phyloP scores from a whole-genome alignment of 2,888 invertebrate species.

The Athripsodes cinereus region DNA sequence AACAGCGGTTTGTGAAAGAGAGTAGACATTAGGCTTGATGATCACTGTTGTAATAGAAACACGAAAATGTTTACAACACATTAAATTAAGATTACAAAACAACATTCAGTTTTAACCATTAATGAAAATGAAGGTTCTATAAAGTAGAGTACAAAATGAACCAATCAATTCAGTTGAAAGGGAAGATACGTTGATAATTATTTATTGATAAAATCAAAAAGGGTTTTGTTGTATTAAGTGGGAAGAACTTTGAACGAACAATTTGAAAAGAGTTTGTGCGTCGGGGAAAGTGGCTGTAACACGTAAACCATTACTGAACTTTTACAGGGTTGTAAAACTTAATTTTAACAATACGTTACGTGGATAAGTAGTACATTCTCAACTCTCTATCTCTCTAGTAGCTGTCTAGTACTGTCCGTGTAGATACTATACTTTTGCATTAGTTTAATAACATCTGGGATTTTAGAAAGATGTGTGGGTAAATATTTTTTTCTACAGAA shows the following conservation, averaged over 20 bases:
- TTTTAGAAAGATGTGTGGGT: neutral
- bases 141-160: too few species aligned
- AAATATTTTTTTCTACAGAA: too few species aligned
- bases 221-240: neutral
- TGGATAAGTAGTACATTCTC: neutral
- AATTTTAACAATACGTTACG: constrained; percentile 9
- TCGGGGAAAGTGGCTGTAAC: constrained; percentile 1
- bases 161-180: neutral
- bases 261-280: neutral
- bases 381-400: too few species aligned
- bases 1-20: too few species aligned
- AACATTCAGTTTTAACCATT: too few species aligned
- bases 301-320: constrained; percentile 18
- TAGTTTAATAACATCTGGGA: neutral
- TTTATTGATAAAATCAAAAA: neutral
- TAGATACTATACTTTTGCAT: neutral
- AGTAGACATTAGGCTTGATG: too few species aligned
- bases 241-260: neutral
- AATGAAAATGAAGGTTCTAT: too few species aligned
- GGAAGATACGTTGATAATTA: neutral
- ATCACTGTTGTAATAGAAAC: too few species aligned
- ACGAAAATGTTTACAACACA: too few species aligned
- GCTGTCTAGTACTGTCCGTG: neutral
- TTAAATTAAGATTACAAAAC: too few species aligned
- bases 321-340: constrained; percentile 16